Percentiles rank a stretch among this genome's conserved stretches.
Evolutionary conservation across 2,113 vertebrate species (phyloP).

Genomic region (Corynorhinus townsendii): DNA sequence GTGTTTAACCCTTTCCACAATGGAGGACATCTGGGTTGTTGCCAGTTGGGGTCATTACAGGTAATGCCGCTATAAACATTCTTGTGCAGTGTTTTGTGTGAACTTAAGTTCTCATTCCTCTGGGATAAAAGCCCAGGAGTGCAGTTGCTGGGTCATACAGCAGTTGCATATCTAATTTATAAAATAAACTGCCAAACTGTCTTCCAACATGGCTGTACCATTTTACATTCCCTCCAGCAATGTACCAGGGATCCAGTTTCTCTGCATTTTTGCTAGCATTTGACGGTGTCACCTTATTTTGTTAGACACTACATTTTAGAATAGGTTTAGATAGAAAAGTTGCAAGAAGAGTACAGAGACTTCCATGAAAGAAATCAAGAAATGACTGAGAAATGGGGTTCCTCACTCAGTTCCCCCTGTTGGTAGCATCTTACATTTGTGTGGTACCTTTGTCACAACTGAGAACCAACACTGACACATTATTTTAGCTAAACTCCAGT

Average conservation of each 20-base stretch:
- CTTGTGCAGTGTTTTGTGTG: neutral
- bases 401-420: neutral
- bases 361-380: neutral
- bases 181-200: neutral
- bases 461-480: neutral
- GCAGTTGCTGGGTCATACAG: neutral
- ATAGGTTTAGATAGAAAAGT: neutral
- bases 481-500: neutral
- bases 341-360: neutral
- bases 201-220: neutral
- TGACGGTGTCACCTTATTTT: neutral
- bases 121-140: neutral
- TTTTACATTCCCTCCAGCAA: neutral
- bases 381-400: neutral
- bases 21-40: neutral
- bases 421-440: neutral
- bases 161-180: neutral
- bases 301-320: neutral
- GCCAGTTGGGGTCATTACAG: neutral
- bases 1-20: neutral
- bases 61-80: neutral
- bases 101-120: neutral
- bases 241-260: neutral
- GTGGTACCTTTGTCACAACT: neutral
- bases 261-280: neutral